Base-by-base conservation (phyloP, 2,888 invertebrate species). In the Entomobrya multifasciata region DNA sequence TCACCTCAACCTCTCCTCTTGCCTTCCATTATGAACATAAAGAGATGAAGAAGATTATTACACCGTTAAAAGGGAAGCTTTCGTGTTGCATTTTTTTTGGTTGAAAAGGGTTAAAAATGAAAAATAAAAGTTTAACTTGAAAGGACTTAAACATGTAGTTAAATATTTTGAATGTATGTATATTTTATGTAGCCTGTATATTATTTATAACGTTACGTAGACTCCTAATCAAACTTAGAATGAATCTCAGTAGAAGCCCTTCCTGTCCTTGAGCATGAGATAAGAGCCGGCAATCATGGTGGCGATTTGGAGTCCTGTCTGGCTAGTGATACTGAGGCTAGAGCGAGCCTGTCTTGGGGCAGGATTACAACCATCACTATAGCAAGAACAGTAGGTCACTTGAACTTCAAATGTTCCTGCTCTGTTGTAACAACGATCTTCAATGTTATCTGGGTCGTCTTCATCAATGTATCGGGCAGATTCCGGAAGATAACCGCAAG, bases 341-440 rank as follows among this genome's bases (percentile, higher is more conserved):
- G 80, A 49, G 20, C 60, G 74, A 27, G 77, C 81, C 76, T 81
- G 86, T 30, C 86, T 74, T 41, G 80, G 81, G 0, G 81, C 79
- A 25, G 74, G 80, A 57, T 86, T 86, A 41, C 86, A 86, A 30
- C 76, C 77, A 5, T 87, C 80, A 2, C n/a, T 13, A n/a, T 44
- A 44, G 62, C 91, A 91, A 55, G 88, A 72, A 78, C 91, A 91
- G 85, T 90, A 91, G 78, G 90, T 90, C 79, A 91, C 90, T 89
- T 89, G 88, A 44, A 91, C 90, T 78, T 91, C 91, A 60, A 90
- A 91, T 17, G 91, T 91, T 22, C 91, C 91, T 15, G 91, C 91
- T 22, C 89, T 84, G 49, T 86, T 90, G 89, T 88, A 91, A 67
- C 91, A 91, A 8, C 88, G 81, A 10, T 78, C 77, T 2, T 41